Conservation (phyloP, 1,140 invertebrate genomes). For the Augochlora pura region DNA sequence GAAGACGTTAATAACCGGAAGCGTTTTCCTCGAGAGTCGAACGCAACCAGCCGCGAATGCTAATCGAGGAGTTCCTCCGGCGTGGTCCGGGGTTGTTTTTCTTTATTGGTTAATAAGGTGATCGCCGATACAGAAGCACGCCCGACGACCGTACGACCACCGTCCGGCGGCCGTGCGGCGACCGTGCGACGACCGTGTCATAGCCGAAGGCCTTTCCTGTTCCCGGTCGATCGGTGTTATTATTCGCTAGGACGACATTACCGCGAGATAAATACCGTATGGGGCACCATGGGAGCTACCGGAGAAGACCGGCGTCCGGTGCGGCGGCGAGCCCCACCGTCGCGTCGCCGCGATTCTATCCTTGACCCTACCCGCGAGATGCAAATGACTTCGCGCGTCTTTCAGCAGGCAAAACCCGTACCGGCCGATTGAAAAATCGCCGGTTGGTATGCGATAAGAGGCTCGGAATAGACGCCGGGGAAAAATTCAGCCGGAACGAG, state of each 20-base stretch:
- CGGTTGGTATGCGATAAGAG: slow-evolving; percentile 2
- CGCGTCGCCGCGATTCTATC: not conserved
- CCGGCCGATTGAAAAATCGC: slow-evolving; percentile 2
- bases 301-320: too few relatives aligned
- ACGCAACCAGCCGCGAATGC: slow-evolving; percentile 28
- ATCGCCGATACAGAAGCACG: too few relatives aligned
- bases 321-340: too few relatives aligned
- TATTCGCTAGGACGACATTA: too few relatives aligned
- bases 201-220: slow-evolving; percentile 2
- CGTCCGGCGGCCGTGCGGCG: too few relatives aligned
- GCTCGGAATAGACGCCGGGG: not conserved
- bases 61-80: slow-evolving; percentile 24
- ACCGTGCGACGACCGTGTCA: too few relatives aligned
- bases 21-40: slow-evolving; percentile 9
- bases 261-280: too few relatives aligned
- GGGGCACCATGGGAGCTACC: too few relatives aligned
- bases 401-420: not conserved
- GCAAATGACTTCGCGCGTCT: not conserved
- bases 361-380: slow-evolving; percentile 10
- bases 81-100: not conserved
- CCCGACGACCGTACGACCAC: too few relatives aligned
- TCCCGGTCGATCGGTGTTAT: not conserved
- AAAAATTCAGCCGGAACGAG: slow-evolving; percentile 29
- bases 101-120: not conserved
- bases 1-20: slow-evolving; percentile 43